Conservation (phyloP, 2,888 invertebrate species). For the Hydriomena furcata region DNA sequence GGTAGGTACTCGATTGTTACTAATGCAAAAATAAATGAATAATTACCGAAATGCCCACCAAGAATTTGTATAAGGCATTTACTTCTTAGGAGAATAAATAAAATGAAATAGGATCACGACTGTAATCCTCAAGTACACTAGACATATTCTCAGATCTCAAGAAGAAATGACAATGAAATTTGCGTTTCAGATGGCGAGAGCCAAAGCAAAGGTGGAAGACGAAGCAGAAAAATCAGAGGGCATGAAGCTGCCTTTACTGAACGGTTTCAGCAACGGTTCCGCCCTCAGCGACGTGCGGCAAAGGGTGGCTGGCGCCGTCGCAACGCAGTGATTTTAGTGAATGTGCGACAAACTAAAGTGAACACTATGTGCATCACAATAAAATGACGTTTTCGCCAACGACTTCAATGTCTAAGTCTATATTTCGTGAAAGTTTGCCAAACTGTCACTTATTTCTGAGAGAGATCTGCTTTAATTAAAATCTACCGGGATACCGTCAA, state of each 20-base stretch:
- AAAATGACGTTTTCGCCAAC: conserved; percentile 13
- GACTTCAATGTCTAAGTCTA: background rate
- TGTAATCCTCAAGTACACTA: no score
- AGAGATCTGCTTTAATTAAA: no score
- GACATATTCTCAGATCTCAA: no score
- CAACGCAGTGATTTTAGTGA: conserved; percentile 61
- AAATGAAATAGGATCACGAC: no score
- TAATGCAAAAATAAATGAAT: no score
- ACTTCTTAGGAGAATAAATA: no score
- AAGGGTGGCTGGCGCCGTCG: conserved; percentile 74
- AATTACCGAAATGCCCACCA: no score
- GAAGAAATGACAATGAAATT: background rate
- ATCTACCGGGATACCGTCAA: no score
- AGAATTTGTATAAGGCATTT: no score
- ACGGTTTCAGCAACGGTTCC: conserved; percentile 72
- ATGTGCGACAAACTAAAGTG: conserved; percentile 26
- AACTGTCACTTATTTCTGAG: no score
- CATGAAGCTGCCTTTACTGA: conserved; percentile 67
- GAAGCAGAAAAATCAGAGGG: conserved; percentile 54
- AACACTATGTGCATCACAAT: conserved; percentile 20
- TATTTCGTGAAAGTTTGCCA: background rate
- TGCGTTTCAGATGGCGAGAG: conserved; percentile 46
- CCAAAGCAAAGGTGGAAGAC: conserved; percentile 54
- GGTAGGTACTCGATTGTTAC: no score
- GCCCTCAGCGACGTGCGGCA: conserved; percentile 71